Evolutionary conservation across 1,140 invertebrate species (phyloP), one percentile per base, ranked within the genome.

Genomic region (Drusus annulatus): DNA sequence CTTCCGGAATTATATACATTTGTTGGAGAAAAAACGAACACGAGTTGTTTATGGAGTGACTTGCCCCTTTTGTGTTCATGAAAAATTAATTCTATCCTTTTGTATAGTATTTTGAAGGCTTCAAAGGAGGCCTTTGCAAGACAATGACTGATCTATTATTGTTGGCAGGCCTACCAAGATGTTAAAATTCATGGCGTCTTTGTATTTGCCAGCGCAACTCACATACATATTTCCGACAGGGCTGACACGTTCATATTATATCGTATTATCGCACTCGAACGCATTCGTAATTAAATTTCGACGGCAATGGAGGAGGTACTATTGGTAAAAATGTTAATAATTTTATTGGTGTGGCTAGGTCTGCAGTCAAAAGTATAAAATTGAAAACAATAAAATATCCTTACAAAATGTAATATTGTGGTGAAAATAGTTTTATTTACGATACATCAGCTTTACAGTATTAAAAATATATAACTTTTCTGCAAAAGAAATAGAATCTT

Each of bases 71-170:
- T 69, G 65, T 69, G 65, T 69, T 69, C 65, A 50, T 69, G 65
- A 69, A 69, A 69, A 69, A 69, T 69, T 69, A 69, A 69, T 69
- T 45, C 65, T 36, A 63, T 50, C 31, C 65, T 50, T 69, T 69
- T 69, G 65, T 69, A 36, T 15, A 45, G n/a, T 23, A 50, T 69
- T 69, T 69, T 69, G 65, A 69, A 69, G 65, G 65, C 21, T 69
- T 36, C 28, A 19, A 23, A 36, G 65, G 21, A 69, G 36, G 36
- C 36, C 28, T 51, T 7, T 36, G 31, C 69, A 28, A 74, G 69
- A 74, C 52, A 74, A 74, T 74, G 69, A 74, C 69, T 74, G 69
- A 74, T 74, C 69, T 74, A 74, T 74, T 56, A 74, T 74, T 74
- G 69, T 36, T 74, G 23, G 21, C 23, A 21, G 50, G 69, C n/a